phyloP scores from a whole-genome alignment of 2,888 invertebrate species.

The Amiota communis region DNA sequence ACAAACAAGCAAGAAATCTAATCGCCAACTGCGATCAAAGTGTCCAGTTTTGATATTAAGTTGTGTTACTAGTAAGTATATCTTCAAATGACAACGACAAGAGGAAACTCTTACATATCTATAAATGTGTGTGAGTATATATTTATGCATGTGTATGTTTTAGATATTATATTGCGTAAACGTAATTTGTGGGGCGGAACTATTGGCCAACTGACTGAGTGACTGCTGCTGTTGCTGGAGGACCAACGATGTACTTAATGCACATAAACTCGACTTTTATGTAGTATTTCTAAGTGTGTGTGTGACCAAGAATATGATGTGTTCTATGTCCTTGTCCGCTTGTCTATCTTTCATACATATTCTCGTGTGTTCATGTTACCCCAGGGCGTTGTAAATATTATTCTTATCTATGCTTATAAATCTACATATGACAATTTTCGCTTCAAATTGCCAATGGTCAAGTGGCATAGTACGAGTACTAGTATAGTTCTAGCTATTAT shows the following conservation, averaged over 20 bases:
- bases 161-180: conserved; percentile 48
- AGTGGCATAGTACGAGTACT: conserved; percentile 30
- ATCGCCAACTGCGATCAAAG: conserved; percentile 60
- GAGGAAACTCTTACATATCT: not conserved
- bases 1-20: conserved; percentile 55
- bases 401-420: conserved; percentile 64
- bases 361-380: conserved; percentile 41
- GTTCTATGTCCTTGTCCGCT: not conserved
- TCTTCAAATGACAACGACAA: not conserved
- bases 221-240: conserved; percentile 44
- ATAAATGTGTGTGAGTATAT: not conserved
- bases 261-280: conserved; percentile 56
- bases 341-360: not conserved
- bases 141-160: not conserved
- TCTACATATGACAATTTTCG: conserved; percentile 67
- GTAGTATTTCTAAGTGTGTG: conserved; percentile 26
- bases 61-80: conserved; percentile 34
- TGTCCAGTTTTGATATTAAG: conserved; percentile 59
- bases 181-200: conserved; percentile 60
- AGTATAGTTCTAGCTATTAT: no score
- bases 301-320: not conserved
- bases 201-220: conserved; percentile 15
- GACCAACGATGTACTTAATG: conserved; percentile 48
- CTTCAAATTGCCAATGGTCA: conserved; percentile 48
- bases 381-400: conserved; percentile 65